Conservation (phyloP, 2,797 vertebrate genomes). For the Dicrostonyx torquatus region DNA sequence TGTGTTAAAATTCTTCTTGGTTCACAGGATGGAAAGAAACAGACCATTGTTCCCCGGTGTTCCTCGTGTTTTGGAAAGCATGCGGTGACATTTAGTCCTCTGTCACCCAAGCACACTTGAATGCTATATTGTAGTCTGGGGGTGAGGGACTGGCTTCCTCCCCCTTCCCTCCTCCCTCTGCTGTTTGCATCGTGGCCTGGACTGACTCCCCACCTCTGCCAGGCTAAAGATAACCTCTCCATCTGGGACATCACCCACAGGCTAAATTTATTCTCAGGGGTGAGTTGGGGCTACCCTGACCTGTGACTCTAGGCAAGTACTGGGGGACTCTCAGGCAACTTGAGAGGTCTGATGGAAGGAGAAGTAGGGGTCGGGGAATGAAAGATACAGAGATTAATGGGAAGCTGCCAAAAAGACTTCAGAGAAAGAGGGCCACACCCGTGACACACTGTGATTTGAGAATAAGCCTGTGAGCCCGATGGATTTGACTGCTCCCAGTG, state of each 20-base stretch:
- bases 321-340: neutral
- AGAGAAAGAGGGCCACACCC: neutral
- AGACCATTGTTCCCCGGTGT: conserved; percentile 65
- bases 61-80: conserved; percentile 74
- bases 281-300: conserved; percentile 65
- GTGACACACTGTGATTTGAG: neutral
- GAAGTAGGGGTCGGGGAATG: neutral
- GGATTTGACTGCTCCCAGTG: conserved; percentile 7
- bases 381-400: neutral
- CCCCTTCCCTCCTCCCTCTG: neutral
- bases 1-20: conserved; percentile 67
- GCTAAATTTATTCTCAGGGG: conserved; percentile 70
- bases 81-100: neutral
- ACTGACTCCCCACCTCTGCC: conserved; percentile 51
- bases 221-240: conserved; percentile 76
- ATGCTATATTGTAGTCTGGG: neutral
- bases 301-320: neutral
- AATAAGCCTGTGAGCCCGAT: neutral
- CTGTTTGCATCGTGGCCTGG: neutral
- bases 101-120: conserved; percentile 36
- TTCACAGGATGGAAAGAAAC: conserved; percentile 58
- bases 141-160: neutral
- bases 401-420: neutral
- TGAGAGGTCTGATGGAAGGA: neutral
- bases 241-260: conserved; percentile 18